Base-by-base conservation (phyloP, 2,113 vertebrate species). In the Pedionomus torquatus region DNA sequence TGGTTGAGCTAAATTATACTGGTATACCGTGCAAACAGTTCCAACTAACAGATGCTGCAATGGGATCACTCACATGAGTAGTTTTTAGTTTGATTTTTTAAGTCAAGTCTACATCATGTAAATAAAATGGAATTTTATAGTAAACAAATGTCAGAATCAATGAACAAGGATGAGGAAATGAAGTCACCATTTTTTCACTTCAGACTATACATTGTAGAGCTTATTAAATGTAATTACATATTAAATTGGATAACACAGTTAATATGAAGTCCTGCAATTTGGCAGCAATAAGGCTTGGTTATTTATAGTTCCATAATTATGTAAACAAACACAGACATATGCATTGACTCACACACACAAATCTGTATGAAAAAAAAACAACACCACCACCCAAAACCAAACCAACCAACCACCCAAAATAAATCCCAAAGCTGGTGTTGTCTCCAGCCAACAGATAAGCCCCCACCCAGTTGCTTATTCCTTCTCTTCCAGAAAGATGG, bases 401-500 rank as follows among this genome's bases (percentile, higher is more conserved):
- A 44, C 43, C 43, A 44, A 44, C 13, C 16, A 44, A 44, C 13
- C 13, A 44, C 12, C 15, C 43, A 44, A 11, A 35, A 13, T n/a
- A n/a, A n/a, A 13, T 4, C 17, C 3, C 10, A 33, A 58, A 58
- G n/a, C 2, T 60, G 51, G 16, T 33, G 4, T 57, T 66, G 11
- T 23, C 25, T 13, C 8, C 25, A 17, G 11, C 21, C 25, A 35
- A 25, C 41, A 77, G 3, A 30, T 41, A 81, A 57, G 2, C 35
- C 14, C 11, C 17, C 0, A 3, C 2, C 3, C 4, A 14, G 14
- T 41, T 83, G 10, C 18, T 69, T n/a, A 26, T 7, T 46, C 26
- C 4, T 11, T 15, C 9, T 20, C 5, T 12, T 37, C 31, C 33
- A 46, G 28, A 46, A 18, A 28, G 16, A 28, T 14, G 13, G 13